A percentile compares a stretch with the other conserved stretches of the same genome.
These are phyloP conservation scores for Ariolimax columbianus DNA, from an alignment of 2,888 invertebrate species.

Conservation along the genomic window DNA sequence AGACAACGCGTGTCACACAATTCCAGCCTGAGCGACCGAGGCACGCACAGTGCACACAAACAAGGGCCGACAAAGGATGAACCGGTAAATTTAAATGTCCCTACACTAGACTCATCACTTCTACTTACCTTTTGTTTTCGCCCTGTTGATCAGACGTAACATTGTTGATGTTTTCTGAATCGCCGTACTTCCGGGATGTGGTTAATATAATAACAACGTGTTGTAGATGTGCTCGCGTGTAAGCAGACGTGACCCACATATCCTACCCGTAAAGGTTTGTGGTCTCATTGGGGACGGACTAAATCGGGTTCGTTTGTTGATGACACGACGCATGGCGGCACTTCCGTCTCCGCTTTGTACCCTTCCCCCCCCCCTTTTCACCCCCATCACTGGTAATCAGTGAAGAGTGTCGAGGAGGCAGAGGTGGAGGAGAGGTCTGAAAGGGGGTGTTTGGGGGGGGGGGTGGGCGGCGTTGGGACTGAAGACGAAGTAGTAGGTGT, in stretches of 20 bases:
- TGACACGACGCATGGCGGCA: slow-evolving; percentile 18
- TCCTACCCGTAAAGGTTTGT: neutral
- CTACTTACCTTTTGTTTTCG: slow-evolving; percentile 30
- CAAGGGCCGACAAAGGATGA: too few species aligned
- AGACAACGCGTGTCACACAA: neutral
- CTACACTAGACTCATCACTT: neutral
- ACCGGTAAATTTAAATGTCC: neutral
- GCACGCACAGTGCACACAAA: neutral
- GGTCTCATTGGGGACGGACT: neutral
- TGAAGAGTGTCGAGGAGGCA: slow-evolving; percentile 4
- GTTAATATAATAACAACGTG: neutral
- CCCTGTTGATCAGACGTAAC: slow-evolving; percentile 22
- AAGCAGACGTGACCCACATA: neutral
- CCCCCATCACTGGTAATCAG: slow-evolving; percentile 7
- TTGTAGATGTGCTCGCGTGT: neutral
- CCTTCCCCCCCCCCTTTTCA: too few species aligned
- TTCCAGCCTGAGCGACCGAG: neutral
- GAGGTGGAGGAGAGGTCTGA: slow-evolving; percentile 1
- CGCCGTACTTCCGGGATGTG: neutral
- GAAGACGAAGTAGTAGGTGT: neutral
- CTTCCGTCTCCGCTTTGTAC: slow-evolving; percentile 44
- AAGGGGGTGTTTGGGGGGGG: too few species aligned
- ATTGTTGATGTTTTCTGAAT: neutral
- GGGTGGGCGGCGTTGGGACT: neutral
- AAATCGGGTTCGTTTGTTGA: neutral